These are phyloP conservation scores for Coreoperca whiteheadi DNA, from an alignment of 2,113 vertebrate species.

Conservation along the genomic window DNA sequence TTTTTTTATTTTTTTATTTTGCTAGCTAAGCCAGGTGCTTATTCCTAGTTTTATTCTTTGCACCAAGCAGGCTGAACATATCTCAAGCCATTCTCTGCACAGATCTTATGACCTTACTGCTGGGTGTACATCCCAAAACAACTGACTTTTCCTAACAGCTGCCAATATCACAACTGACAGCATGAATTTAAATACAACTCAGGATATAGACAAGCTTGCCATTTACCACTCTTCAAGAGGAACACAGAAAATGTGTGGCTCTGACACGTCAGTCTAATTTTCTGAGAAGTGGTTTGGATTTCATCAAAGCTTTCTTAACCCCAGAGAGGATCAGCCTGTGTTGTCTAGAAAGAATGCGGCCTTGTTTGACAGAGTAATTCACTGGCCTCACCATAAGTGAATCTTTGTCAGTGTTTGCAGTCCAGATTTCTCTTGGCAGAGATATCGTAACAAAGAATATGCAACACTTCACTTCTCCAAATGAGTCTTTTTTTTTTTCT, in stretches of 20 bases:
- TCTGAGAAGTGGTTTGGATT: background rate
- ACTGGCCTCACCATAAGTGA: background rate
- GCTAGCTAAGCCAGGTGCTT: background rate
- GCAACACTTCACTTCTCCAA: background rate
- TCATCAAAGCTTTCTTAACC: background rate
- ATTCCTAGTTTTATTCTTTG: background rate
- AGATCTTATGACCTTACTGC: background rate
- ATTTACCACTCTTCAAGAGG: background rate
- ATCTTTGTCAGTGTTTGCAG: constrained; percentile 5
- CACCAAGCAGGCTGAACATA: background rate
- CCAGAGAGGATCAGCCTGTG: background rate
- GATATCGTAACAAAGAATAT: background rate
- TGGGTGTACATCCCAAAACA: background rate
- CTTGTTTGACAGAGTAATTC: constrained; percentile 23
- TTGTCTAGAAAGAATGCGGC: constrained; percentile 26
- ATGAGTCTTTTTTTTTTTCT: background rate
- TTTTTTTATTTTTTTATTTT: background rate
- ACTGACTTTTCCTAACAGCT: background rate
- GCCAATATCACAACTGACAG: background rate
- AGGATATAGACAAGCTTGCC: no score
- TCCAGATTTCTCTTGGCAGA: background rate
- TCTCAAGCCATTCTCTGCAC: background rate
- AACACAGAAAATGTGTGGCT: background rate
- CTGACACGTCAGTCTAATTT: background rate
- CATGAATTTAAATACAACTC: background rate